Conservation (phyloP, 1,140 invertebrate genomes). For the Chironomus striatipennis region DNA sequence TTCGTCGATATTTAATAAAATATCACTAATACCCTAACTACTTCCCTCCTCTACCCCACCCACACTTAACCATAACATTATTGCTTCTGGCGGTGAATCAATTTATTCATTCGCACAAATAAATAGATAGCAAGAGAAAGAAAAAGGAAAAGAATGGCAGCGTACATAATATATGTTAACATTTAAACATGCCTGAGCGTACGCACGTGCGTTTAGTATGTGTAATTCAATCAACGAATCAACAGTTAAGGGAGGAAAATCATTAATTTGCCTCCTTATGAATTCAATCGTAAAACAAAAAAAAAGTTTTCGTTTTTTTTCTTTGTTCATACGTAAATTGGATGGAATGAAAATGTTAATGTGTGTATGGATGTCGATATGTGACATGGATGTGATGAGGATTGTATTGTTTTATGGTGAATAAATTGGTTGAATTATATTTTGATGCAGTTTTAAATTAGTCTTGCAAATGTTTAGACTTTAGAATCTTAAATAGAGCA, state of each 20-base stretch:
- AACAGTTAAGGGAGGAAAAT: constrained; percentile 1
- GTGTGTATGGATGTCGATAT: too few species aligned
- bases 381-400: too few species aligned
- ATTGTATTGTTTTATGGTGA: too few species aligned
- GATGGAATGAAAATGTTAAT: not conserved
- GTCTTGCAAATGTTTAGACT: too few species aligned
- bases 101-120: constrained; percentile 9
- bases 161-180: too few species aligned
- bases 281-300: not conserved
- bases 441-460: too few species aligned
- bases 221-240: constrained; percentile 8
- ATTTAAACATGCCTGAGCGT: not conserved
- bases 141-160: too few species aligned
- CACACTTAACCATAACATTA: not conserved
- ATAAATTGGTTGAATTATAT: too few species aligned
- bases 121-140: not conserved
- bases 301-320: not conserved
- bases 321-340: not conserved
- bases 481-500: too few species aligned
- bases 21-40: too few species aligned
- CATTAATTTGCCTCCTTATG: not conserved
- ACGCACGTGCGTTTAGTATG: not conserved
- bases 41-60: too few species aligned
- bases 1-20: too few species aligned
- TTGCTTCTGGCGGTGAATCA: not conserved